These are phyloP conservation scores for Hypselothyrea guttata DNA, from an alignment of 2,888 invertebrate species.

Conservation along the genomic window DNA sequence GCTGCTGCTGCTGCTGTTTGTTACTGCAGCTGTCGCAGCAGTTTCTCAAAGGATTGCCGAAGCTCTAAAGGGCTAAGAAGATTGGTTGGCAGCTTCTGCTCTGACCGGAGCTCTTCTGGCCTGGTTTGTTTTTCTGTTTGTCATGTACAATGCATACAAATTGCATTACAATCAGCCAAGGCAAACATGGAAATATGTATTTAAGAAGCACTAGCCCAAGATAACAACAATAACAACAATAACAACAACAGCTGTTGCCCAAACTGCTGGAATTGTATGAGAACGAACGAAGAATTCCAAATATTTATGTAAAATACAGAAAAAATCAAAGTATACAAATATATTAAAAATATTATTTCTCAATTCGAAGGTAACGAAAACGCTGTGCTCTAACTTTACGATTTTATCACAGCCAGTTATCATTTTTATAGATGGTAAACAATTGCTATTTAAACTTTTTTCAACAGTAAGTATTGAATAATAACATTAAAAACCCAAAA, in stretches of 20 bases:
- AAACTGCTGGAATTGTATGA: conserved; percentile 43
- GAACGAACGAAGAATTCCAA: conserved; percentile 48
- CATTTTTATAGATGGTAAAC: too few relatives aligned
- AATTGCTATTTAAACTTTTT: too few relatives aligned
- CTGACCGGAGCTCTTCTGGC: conserved; percentile 5
- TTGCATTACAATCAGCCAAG: conserved; percentile 74
- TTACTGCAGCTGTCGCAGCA: conserved; percentile 37
- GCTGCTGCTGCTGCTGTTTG: conserved; percentile 15
- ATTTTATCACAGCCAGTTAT: too few relatives aligned
- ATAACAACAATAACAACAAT: conserved; percentile 23
- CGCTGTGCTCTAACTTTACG: not conserved
- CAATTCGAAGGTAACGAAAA: not conserved
- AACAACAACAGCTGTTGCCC: conserved; percentile 18
- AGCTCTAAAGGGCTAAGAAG: conserved; percentile 28
- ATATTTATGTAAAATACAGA: conserved; percentile 35
- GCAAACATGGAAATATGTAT: conserved; percentile 64
- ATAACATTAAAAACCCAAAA: too few relatives aligned
- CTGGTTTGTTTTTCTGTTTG: conserved; percentile 54
- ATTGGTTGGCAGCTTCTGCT: conserved; percentile 33
- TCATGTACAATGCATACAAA: conserved; percentile 78
- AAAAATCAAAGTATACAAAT: not conserved
- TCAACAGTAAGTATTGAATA: too few relatives aligned
- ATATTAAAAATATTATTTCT: not conserved
- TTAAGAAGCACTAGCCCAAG: conserved; percentile 38
- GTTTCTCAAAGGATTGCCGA: conserved; percentile 26